phyloP scores from a whole-genome alignment of 2,113 vertebrate genomes.

The Tyto alba region DNA sequence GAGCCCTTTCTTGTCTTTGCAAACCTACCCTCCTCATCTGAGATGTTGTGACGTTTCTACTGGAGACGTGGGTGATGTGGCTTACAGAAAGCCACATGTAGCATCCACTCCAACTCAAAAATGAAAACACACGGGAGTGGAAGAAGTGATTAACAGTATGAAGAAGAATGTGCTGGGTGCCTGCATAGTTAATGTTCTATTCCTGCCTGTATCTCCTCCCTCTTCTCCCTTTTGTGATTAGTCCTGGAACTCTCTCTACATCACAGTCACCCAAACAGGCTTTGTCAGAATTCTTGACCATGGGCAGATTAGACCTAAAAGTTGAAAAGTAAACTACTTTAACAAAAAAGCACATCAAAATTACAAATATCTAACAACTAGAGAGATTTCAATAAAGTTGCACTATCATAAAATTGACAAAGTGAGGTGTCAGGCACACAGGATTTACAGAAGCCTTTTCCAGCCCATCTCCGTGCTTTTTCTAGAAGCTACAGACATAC shows the following conservation, averaged over 20 bases:
- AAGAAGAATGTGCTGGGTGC: not conserved
- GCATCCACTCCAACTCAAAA: not conserved
- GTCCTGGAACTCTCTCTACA: not conserved
- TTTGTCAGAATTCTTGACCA: not conserved
- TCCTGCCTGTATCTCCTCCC: not conserved
- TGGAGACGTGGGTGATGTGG: not conserved
- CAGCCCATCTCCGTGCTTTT: not conserved
- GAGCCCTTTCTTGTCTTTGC: not conserved
- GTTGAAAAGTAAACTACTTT: not conserved
- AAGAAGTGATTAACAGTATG: not conserved
- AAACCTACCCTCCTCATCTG: not conserved
- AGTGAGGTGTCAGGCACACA: not conserved
- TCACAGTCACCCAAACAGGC: fast-evolving
- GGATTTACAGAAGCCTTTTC: not conserved
- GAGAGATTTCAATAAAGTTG: not conserved
- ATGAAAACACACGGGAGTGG: not conserved
- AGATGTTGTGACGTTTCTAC: not conserved
- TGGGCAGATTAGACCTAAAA: not conserved
- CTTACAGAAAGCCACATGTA: not conserved
- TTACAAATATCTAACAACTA: not conserved
- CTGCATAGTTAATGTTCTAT: not conserved
- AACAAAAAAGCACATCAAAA: not conserved
- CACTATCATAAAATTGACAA: not conserved
- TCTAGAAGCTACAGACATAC: not conserved
- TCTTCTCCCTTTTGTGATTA: not conserved